Base-by-base conservation (phyloP, 2,113 vertebrate genomes). In the Pluvianellus socialis region DNA sequence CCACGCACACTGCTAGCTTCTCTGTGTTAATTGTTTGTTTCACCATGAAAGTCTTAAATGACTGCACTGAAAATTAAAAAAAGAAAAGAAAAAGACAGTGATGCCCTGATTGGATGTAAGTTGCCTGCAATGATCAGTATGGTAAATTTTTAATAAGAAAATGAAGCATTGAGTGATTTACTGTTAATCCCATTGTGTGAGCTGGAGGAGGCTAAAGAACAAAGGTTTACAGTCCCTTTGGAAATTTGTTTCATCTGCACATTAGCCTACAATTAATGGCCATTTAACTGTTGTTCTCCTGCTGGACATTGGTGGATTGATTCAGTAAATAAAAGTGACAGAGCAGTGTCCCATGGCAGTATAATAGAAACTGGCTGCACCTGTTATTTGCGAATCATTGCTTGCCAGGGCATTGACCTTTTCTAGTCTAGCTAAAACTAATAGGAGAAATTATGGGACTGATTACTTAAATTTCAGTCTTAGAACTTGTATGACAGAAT, bases 281-380 rank as follows among this genome's bases (percentile, higher is more conserved):
- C 97, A 98, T 98, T 98, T 98, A 98, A 98, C 97, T 98, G 97
- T 98, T 98, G 97, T 98, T 98, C 97, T 98, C 98, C 98, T 97
- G 97, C 97, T 97, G 98, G 98, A 98, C 98, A 97, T 97, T 98
- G 97, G 98, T 98, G 98, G 98, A 98, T 98, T 98, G 98, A 98
- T 98, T 98, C 98, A 97, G 98, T 98, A 98, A 98, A 98, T 98
- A 98, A 98, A 98, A 98, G 97, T 98, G 98, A 98, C 98, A 98
- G 98, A 98, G 95, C 76, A 79, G 94, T 96, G 97, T 98, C 98
- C 98, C 97, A 93, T 92, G 96, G 97, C 95, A 95, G 95, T 95
- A 97, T 97, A 95, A 95, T 72, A 96, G 92, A 94, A 98, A 98
- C 96, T 95, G 92, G 93, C 98, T 98, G 97, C 98, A 98, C 98